Evolutionary conservation across 1,140 invertebrate species (phyloP), one percentile per base, ranked within the genome.

Genomic region (Rhagoletis pomonella): DNA sequence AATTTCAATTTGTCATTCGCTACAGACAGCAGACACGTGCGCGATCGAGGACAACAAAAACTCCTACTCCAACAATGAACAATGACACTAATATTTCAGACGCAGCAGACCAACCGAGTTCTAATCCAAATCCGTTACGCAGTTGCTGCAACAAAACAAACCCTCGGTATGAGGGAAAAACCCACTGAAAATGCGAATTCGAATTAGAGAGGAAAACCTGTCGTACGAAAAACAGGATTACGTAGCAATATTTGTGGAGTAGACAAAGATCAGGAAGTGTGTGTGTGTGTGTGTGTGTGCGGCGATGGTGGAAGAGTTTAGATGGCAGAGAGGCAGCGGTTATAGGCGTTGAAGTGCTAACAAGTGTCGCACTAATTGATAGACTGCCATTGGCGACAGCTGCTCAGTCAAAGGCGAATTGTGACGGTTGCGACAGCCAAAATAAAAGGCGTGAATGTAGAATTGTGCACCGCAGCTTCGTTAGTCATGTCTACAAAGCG

Each of bases 271-370:
- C 44, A 58, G 19, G n/a, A 29, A 29, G 29, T 29, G 29, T 29
- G 29, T 29, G 29, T 29, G 29, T 29, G 29, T 29, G 29, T 29
- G 29, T n/a, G 60, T 62, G 12, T 29, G 60, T 14, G 12, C 17
- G 60, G 12, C 17, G 60, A 4, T 62, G 12, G 60, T 14, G 60
- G 12, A 4, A 14, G 60, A n/a, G 10, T 7, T 4, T 12, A n/a
- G 6, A 19, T 55, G 47, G 10, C 44, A 6, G 29, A 14, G 62
- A 19, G 64, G n/a, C 17, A 81, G 73, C n/a, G 42, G 17, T 19
- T 42, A n/a, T 9, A 62, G 59, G 91, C 90, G 91, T 92, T 90
- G 90, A 92, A 89, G 90, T 92, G 90, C 90, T 90, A 92, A 92
- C 91, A 92, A 92, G 91, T 92, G 91, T 91, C 89, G 88, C 89